Base-by-base conservation (phyloP, 2,888 invertebrate genomes). In the Blera fallax region DNA sequence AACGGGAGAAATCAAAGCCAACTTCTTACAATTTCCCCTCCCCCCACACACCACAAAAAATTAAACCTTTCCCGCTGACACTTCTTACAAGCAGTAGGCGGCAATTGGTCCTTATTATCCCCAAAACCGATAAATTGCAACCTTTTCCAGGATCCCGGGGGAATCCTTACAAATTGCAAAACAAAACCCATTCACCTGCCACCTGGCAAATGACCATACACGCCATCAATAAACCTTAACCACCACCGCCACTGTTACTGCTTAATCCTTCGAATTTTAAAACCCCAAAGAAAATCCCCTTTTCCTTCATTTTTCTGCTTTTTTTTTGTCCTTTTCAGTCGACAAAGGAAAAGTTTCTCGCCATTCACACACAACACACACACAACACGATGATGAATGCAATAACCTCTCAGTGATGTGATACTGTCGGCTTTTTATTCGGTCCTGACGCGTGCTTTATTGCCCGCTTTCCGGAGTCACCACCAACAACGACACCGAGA, bases 381-480 rank as follows among this genome's bases (percentile, higher is more conserved):
- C 8, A 7, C 52, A 18, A 37, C 29, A 69, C 37, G 37, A 65
- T 83, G 83, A 83, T 67, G 83, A 83, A 83, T 83, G 67, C 65
- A 83, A 58, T 83, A 72, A 83, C 78, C 72, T 45, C 48, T 37
- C 54, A 24, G 58, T 76, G 76, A 78, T 65, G 56, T 65, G 64
- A 65, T 83, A 73, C 58, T 58, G 70, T 70, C 70, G 56, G 52
- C 2, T 58, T 54, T 76, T 65, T 60, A 72, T 65, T 54, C 18
- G 52, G 60, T 24, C 50, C 62, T 78, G 76, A 76, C 85, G 76
- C 76, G 81, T 85, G 76, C 81, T 85, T 81, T 85, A 85, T 85
- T 70, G 76, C 50, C 56, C 34, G 78, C 24, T 29, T 43, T 45
- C 69, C 56, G 21, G 52, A 50, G 37, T 56, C 11, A 52, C 48